Conservation (phyloP, 2,113 vertebrate genomes). For the Pterocles burchelli region DNA sequence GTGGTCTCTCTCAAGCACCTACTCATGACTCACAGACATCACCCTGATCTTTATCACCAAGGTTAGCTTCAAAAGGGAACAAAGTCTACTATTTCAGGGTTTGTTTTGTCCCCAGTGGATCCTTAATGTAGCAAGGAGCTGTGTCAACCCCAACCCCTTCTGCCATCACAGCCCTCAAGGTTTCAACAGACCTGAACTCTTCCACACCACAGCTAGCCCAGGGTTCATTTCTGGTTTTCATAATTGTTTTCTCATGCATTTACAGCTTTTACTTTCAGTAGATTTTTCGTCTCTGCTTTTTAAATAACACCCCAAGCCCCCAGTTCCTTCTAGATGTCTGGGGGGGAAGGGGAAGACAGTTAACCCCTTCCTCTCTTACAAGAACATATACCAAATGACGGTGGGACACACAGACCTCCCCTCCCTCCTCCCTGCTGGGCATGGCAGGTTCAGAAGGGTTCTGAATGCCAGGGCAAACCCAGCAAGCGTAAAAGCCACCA, state of each 20-base stretch:
- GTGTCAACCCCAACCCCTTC: not conserved
- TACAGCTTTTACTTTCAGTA: not conserved
- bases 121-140: not conserved
- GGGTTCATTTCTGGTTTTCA: not conserved
- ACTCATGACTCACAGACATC: constrained; percentile 23
- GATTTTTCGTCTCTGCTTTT: not conserved
- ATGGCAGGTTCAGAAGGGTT: not conserved
- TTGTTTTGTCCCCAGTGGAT: not conserved
- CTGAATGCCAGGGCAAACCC: not conserved
- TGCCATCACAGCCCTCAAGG: not conserved
- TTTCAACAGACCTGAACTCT: not conserved
- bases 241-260: not conserved
- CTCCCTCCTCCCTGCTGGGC: not conserved
- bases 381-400: not conserved
- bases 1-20: constrained; percentile 18
- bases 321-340: not conserved
- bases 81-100: not conserved
- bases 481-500: not conserved
- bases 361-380: not conserved
- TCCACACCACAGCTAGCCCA: not conserved
- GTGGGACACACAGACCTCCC: not conserved
- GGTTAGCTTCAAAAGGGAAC: not conserved
- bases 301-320: not conserved
- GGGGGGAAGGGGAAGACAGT: not conserved
- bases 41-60: not conserved